These are phyloP conservation scores for Tragopan temminckii DNA, from an alignment of 2,797 vertebrate species.

Conservation along the genomic window DNA sequence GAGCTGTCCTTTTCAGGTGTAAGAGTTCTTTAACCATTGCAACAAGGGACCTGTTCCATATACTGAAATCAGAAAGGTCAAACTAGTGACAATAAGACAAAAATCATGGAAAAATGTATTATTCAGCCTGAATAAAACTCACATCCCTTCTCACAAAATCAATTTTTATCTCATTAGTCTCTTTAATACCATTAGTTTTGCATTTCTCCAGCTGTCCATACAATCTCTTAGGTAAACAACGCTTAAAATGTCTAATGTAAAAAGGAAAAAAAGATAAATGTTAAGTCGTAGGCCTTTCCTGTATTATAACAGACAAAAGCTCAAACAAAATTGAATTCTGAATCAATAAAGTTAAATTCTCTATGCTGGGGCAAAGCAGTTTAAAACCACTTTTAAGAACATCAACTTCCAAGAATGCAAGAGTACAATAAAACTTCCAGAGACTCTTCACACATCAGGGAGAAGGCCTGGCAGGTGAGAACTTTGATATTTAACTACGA, in stretches of 20 bases:
- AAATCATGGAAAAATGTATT: background rate
- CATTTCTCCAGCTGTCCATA: slow-evolving; percentile 3
- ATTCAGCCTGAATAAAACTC: background rate
- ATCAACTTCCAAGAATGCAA: background rate
- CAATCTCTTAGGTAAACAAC: background rate
- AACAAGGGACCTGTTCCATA: background rate
- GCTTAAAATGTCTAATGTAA: background rate
- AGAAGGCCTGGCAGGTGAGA: background rate
- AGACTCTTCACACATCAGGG: background rate
- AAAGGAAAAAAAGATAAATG: background rate
- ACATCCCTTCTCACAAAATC: background rate
- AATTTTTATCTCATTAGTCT: slow-evolving; percentile 8
- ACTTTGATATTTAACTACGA: background rate
- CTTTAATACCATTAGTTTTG: background rate
- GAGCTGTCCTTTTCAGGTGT: background rate
- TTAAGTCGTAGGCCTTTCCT: background rate
- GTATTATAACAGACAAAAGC: background rate
- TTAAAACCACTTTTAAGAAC: background rate
- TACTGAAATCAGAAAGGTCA: background rate
- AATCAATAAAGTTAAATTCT: background rate
- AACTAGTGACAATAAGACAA: background rate
- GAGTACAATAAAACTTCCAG: background rate
- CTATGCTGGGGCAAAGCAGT: background rate
- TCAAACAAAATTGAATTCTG: background rate
- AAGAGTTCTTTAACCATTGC: too few species aligned